Percentiles rank a stretch among this genome's conserved stretches.
Conservation (phyloP, 92 coral and sea anemone species). For the Paragorgia papillata region DNA sequence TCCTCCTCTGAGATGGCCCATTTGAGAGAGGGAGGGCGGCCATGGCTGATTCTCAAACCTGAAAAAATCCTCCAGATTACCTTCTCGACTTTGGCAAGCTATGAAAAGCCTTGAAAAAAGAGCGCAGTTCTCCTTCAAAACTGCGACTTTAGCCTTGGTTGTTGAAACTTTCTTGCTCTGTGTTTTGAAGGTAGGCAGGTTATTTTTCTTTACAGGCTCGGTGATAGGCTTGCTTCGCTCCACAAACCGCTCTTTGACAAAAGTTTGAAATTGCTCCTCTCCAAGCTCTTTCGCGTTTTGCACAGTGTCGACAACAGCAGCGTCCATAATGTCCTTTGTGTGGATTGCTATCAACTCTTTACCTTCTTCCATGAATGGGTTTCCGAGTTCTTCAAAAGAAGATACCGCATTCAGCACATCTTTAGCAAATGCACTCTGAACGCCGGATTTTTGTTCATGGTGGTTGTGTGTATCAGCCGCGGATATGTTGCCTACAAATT, state of each 20-base stretch:
- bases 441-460: too few species aligned
- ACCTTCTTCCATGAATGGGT: constrained; percentile 62
- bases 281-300: constrained; percentile 36
- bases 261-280: too few species aligned
- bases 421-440: too few species aligned
- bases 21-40: constrained; percentile 63
- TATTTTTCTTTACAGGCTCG: too few species aligned
- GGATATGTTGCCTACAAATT: constrained; percentile 49
- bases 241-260: too few species aligned
- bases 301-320: constrained; percentile 48
- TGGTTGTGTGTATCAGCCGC: not conserved
- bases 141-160: constrained; percentile 55
- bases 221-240: constrained; percentile 42
- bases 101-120: constrained; percentile 58
- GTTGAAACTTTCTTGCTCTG: constrained; percentile 37
- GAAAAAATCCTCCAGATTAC: constrained; percentile 58
- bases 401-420: constrained; percentile 54
- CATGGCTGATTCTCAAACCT: constrained; percentile 63
- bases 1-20: too few species aligned
- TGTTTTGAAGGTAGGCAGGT: constrained; percentile 21
- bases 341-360: constrained; percentile 65
- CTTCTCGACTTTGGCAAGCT: constrained; percentile 58
- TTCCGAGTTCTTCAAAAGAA: constrained; percentile 58
- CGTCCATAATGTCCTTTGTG: constrained; percentile 63
- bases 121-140: constrained; percentile 57